phyloP scores from a whole-genome alignment of 2,888 invertebrate genomes.

The Clusia tigrina region DNA sequence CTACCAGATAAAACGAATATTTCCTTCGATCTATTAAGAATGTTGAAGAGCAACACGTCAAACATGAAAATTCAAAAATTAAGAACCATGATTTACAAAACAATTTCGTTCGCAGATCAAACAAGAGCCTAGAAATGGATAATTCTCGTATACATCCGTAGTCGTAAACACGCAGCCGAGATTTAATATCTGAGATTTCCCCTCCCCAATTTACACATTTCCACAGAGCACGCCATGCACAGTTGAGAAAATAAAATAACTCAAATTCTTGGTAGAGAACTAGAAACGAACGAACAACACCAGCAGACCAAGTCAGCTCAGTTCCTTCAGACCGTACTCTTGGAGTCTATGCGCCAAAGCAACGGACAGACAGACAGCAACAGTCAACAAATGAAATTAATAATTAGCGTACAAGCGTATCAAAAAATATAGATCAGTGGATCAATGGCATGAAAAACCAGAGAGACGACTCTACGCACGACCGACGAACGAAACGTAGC shows the following conservation, averaged over 20 bases:
- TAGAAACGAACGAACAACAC: neutral
- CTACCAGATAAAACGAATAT: neutral
- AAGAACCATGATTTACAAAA: neutral
- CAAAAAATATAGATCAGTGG: constrained; percentile 47
- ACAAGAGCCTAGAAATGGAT: neutral
- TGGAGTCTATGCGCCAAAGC: neutral
- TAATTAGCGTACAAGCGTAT: constrained; percentile 30
- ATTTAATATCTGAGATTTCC: neutral
- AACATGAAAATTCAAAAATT: neutral
- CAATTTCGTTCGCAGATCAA: neutral
- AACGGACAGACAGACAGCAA: neutral
- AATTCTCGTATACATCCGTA: neutral
- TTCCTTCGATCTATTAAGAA: neutral
- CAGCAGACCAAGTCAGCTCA: neutral
- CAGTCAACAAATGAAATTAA: constrained; percentile 18
- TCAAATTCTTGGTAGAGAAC: neutral
- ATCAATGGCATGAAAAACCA: constrained; percentile 44
- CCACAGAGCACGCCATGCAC: neutral
- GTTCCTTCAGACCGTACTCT: neutral
- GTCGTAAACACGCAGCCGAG: neutral
- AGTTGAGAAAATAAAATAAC: constrained; percentile 10
- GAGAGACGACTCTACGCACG: constrained; percentile 14
- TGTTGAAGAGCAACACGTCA: neutral
- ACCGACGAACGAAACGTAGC: constrained; percentile 14
- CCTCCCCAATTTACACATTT: neutral